These are phyloP conservation scores for Leptinotarsa peninsularis DNA, from an alignment of 2,888 invertebrate genomes.

Conservation along the genomic window DNA sequence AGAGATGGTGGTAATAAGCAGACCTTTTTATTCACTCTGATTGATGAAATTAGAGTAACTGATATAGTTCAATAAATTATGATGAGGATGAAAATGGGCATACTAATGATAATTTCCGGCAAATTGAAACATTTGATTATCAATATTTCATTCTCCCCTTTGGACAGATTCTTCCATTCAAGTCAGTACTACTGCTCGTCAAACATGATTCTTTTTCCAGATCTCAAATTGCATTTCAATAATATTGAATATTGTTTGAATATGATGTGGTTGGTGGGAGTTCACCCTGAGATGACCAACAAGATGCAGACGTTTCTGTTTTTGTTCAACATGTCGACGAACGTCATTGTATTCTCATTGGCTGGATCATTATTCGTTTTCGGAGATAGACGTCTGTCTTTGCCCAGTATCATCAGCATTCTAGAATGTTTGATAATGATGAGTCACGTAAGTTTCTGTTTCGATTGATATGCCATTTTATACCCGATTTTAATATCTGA, in stretches of 20 bases:
- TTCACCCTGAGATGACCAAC: neutral
- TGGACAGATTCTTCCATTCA: no score
- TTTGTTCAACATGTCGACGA: conserved; percentile 7
- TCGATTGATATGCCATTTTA: no score
- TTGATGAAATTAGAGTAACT: no score
- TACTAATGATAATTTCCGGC: neutral
- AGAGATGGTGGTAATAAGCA: no score
- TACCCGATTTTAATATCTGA: no score
- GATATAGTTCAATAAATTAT: no score
- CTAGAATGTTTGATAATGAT: conserved; percentile 10
- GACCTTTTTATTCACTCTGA: no score
- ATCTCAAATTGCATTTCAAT: conserved; percentile 10
- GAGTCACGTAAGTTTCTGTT: conserved; percentile 8
- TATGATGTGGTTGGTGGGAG: conserved; percentile 18
- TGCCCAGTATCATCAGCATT: neutral
- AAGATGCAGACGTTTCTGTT: neutral
- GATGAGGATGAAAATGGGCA: neutral
- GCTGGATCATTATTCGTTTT: neutral
- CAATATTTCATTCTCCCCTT: neutral
- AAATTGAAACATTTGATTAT: neutral
- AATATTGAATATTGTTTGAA: conserved; percentile 23
- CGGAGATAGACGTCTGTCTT: neutral
- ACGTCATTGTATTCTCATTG: neutral
- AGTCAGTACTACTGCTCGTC: no score
- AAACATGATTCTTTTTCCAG: no score